phyloP scores from a whole-genome alignment of 2,113 vertebrate genomes.

The Nettapus auritus region DNA sequence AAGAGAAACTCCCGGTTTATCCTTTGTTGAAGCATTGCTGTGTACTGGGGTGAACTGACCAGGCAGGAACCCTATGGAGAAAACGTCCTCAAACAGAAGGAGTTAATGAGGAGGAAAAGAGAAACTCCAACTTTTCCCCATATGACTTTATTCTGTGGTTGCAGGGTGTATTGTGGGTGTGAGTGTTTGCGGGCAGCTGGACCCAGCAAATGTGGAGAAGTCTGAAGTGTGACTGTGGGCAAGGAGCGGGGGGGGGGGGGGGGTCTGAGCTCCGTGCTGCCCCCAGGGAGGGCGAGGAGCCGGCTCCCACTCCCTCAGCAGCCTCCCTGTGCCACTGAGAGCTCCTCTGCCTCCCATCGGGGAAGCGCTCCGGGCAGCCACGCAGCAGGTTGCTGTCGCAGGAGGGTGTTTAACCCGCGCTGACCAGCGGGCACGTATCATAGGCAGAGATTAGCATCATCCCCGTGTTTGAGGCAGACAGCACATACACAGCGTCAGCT shows the following conservation, averaged over 20 bases:
- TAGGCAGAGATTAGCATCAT: neutral
- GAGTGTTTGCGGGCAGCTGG: neutral
- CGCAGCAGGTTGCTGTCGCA: neutral
- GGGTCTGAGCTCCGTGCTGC: accelerated
- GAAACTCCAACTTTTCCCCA: neutral
- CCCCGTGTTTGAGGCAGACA: neutral
- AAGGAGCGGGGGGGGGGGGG: accelerated
- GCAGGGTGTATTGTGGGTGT: neutral
- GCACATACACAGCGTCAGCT: neutral
- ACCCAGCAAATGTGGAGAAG: neutral
- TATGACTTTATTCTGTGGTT: neutral
- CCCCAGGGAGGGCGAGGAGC: neutral
- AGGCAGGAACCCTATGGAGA: neutral
- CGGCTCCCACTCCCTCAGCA: neutral
- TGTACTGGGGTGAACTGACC: neutral
- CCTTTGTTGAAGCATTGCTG: neutral
- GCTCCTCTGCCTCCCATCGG: accelerated
- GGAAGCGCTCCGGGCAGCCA: no score
- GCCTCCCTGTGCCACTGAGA: accelerated
- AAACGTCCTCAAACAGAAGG: neutral
- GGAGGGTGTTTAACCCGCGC: neutral
- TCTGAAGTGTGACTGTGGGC: neutral
- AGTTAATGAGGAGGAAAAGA: neutral
- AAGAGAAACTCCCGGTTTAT: neutral
- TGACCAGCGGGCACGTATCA: neutral